Percentiles rank a stretch among this genome's conserved stretches.
Evolutionary conservation across 1,140 invertebrate genomes (phyloP).

Genomic region (Tetraneura akinire): DNA sequence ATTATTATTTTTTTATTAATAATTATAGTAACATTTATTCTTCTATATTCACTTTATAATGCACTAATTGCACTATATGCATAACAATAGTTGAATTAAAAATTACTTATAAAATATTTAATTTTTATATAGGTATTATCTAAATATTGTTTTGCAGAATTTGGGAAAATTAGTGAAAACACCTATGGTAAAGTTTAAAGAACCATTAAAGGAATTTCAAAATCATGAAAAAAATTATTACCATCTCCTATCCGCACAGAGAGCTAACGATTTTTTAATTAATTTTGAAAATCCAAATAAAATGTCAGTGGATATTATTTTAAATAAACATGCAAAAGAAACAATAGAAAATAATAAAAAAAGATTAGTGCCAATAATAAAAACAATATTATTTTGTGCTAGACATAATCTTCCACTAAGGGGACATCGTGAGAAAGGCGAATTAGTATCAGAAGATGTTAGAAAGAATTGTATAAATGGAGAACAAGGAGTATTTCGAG

Average conservation of each 20-base stretch:
- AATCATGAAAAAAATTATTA: neutral
- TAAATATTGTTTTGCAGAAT: neutral
- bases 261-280: neutral
- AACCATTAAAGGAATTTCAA: neutral
- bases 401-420: neutral
- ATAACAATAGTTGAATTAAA: too few relatives aligned
- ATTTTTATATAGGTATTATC: too few relatives aligned
- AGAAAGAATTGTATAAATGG: conserved; percentile 26
- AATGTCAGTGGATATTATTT: neutral
- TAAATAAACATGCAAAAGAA: neutral
- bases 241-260: neutral
- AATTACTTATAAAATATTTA: too few relatives aligned
- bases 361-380: conserved; percentile 8
- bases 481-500: conserved; percentile 55
- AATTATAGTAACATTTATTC: too few relatives aligned
- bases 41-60: too few relatives aligned
- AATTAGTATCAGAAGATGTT: neutral
- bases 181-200: conserved; percentile 6
- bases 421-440: neutral
- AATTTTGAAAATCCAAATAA: conserved; percentile 7
- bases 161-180: neutral
- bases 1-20: neutral
- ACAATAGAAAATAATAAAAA: conserved; percentile 6
- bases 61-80: too few relatives aligned
- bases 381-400: conserved; percentile 32